A percentile compares a stretch with the other conserved stretches of the same genome.
Conservation (phyloP, 2,797 vertebrate genomes). For the Acridotheres tristis region DNA sequence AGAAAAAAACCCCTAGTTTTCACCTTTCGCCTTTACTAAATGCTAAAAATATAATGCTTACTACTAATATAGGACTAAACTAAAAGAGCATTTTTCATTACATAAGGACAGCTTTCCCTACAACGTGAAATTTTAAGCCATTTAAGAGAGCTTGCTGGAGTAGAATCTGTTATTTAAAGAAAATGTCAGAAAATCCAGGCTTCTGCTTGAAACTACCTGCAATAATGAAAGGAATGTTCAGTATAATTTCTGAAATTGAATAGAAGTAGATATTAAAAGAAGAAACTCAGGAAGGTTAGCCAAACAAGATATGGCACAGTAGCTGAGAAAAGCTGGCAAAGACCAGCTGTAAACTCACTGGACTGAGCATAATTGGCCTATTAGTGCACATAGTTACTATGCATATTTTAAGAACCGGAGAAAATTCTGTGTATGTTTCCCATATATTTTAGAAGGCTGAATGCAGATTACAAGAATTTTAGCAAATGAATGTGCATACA, state of each 20-base stretch:
- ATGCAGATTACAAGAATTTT: not conserved
- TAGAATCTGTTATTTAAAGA: not conserved
- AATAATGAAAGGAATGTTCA: not conserved
- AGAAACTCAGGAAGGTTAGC: not conserved
- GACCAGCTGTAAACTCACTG: conserved; percentile 8
- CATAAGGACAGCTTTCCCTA: not conserved
- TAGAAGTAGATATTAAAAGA: not conserved
- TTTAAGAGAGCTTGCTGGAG: not conserved
- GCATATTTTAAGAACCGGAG: not conserved
- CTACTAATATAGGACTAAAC: not conserved
- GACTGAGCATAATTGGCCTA: conserved; percentile 20
- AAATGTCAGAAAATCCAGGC: not conserved
- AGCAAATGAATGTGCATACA: not conserved
- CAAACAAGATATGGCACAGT: not conserved
- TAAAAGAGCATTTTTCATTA: not conserved
- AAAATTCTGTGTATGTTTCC: not conserved
- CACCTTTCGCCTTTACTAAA: not conserved
- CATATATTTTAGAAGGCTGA: not conserved
- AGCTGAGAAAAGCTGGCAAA: not conserved
- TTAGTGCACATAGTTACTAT: not conserved
- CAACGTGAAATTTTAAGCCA: not conserved
- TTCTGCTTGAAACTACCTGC: not conserved
- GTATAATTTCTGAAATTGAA: not conserved
- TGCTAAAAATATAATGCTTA: conserved; percentile 1
- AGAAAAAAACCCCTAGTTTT: not conserved